Percentiles rank a stretch among this genome's conserved stretches.
Evolutionary conservation across 1,140 invertebrate species (phyloP).

Genomic region (Mactra quadrangularis): DNA sequence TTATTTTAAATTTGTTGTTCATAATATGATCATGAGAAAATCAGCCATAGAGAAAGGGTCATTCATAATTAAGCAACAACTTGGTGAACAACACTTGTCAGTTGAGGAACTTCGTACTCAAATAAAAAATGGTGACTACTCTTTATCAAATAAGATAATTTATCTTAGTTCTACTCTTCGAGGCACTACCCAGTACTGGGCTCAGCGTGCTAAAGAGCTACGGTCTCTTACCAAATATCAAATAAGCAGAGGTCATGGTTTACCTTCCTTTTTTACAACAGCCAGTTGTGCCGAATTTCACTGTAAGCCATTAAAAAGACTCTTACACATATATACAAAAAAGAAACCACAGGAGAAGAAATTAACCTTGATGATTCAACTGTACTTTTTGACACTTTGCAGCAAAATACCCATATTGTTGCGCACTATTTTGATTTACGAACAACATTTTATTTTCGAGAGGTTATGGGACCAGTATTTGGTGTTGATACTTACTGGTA

Average conservation of each 20-base stretch:
- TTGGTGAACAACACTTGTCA: neutral
- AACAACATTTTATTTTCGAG: conserved; percentile 51
- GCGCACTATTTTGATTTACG: conserved; percentile 65
- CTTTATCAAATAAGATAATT: too few relatives aligned
- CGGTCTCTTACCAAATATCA: conserved; percentile 6
- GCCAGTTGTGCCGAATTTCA: too few relatives aligned
- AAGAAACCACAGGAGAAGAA: neutral
- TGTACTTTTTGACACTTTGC: conserved; percentile 20
- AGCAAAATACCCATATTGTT: too few relatives aligned
- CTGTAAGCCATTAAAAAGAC: conserved; percentile 34
- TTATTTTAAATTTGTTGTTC: conserved; percentile 62
- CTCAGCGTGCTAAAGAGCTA: conserved; percentile 31
- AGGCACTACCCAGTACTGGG: too few relatives aligned
- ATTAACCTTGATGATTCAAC: conserved; percentile 15
- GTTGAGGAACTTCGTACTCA: conserved; percentile 1
- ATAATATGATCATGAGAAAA: conserved; percentile 51
- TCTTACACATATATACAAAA: conserved; percentile 34
- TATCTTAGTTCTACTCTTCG: too few relatives aligned
- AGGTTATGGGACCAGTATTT: conserved; percentile 45
- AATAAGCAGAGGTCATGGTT: too few relatives aligned
- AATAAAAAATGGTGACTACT: too few relatives aligned
- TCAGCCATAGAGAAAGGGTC: neutral
- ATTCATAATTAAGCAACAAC: conserved; percentile 9
- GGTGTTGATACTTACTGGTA: too few relatives aligned
- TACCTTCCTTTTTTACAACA: too few relatives aligned